Percentiles rank a stretch among this genome's conserved stretches.
phyloP scores from a whole-genome alignment of 2,113 vertebrate genomes.

The Gadus chalcogrammus region DNA sequence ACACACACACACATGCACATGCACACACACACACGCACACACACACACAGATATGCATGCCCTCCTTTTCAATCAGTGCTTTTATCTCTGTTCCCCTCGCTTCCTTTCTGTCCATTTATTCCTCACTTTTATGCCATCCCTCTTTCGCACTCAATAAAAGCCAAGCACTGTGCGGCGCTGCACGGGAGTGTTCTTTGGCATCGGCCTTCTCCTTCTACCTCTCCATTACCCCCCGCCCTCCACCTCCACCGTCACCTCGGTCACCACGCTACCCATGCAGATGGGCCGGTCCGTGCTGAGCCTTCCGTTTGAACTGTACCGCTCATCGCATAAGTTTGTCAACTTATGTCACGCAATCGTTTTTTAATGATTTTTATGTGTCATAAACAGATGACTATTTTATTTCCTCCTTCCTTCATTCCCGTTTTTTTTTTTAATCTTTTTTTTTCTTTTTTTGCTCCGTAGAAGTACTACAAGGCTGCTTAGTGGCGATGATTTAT shows the following conservation, averaged over 20 bases:
- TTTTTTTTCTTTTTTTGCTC: conserved; percentile 33
- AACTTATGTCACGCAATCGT: conserved; percentile 26
- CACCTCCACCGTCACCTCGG: conserved; percentile 15
- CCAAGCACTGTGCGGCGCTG: conserved; percentile 28
- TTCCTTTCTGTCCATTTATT: conserved; percentile 21
- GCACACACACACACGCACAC: no score
- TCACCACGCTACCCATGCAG: conserved; percentile 24
- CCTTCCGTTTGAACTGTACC: conserved; percentile 38
- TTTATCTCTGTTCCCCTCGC: conserved; percentile 2
- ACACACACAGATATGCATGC: neutral
- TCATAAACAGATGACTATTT: conserved; percentile 51
- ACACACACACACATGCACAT: neutral
- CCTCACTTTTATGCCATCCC: no score
- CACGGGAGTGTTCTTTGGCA: conserved; percentile 17
- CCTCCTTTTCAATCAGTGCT: conserved; percentile 20
- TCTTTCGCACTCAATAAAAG: no score
- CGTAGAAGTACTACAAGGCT: conserved; percentile 47
- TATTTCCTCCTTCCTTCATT: conserved; percentile 42
- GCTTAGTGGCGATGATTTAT: conserved; percentile 66
- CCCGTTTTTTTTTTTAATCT: conserved; percentile 4
- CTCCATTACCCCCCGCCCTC: conserved; percentile 1
- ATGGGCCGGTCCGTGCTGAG: conserved; percentile 1
- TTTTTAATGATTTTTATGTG: conserved; percentile 27
- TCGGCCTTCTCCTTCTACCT: conserved; percentile 21
- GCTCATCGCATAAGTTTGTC: conserved; percentile 45